Conservation (phyloP, 2,888 invertebrate species). For the Tanypteryx hageni region DNA sequence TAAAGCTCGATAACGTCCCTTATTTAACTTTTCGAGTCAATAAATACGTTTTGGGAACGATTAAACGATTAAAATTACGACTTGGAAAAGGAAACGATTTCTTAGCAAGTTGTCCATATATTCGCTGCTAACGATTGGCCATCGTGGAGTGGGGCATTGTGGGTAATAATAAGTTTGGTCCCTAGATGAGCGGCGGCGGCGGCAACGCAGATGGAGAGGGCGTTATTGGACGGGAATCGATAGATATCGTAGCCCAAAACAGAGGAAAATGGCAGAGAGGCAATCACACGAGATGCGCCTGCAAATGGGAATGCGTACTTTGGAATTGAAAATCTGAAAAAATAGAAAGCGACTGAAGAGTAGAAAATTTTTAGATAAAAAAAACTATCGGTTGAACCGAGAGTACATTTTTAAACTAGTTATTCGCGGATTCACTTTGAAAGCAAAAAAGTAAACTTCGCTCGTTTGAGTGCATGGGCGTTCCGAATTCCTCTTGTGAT, state of each 20-base stretch:
- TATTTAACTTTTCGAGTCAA: not conserved
- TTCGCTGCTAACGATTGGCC: constrained; percentile 39
- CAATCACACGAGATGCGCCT: not conserved
- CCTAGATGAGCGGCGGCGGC: not conserved
- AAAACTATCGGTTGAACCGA: no score
- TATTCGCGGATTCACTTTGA: no score
- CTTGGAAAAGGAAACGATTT: not conserved
- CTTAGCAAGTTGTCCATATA: not conserved
- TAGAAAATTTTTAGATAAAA: no score
- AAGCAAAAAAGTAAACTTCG: no score
- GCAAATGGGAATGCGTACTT: not conserved
- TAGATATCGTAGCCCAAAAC: not conserved
- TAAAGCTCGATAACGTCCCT: not conserved
- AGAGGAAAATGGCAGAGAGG: not conserved
- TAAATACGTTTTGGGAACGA: not conserved
- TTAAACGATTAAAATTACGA: not conserved
- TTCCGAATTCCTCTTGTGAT: no score
- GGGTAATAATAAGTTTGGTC: not conserved
- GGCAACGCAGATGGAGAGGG: not conserved
- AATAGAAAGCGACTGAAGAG: no score
- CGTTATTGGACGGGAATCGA: constrained; percentile 15
- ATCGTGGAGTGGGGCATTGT: not conserved
- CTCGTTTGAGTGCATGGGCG: no score
- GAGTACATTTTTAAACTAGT: no score
- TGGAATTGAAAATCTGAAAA: no score